Base-by-base conservation (phyloP, 1,140 invertebrate species). In the Zaprionus inermis region DNA sequence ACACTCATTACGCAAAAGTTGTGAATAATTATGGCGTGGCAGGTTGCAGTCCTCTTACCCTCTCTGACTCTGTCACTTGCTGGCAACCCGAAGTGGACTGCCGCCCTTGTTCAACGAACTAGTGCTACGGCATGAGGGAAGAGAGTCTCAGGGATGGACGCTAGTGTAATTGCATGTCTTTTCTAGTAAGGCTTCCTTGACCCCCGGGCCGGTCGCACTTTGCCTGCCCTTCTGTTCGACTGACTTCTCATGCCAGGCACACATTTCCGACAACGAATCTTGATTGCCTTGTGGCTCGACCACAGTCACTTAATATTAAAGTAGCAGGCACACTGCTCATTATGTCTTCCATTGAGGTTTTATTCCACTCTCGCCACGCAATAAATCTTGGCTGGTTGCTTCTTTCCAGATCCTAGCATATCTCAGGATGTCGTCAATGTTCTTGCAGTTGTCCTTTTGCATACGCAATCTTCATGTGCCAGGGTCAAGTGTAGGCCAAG, bases 1-100 rank as follows among this genome's bases (percentile, higher is more conserved):
- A 75, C 69, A 68, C 70, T 81, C 81, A 77, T 81, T 81, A 75
- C 57, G 66, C 54, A 70, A 74, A 74, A 75, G 55, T 75, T 79
- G 57, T 83, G 79, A 82, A 79, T 79, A 82, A 80, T 79, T 76
- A 79, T 63, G 63, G 55, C 36, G 36, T 57, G 22, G 34, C 36
- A 61, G 52, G 58, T 36, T 64, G 28, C 58, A 41, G 28, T 44
- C 36, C n/a, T n/a, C 38, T 16, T 16, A 6, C 38, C 38, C 30
- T 32, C 38, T 9, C 0, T 38, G 36, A 6, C 7, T 9, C 38
- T n/a, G 12, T 38, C 36, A 38, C 14, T 30, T 16, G 30, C 18
- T 34, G 38, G 20, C 64, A 9, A 20, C 22, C 18, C 18, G 18
- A 14, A 20, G 12, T 32, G 46, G 46, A 32, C 28, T 36, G 30